A percentile compares a stretch with the other conserved stretches of the same genome.
Conservation (phyloP, 1,140 invertebrate genomes). For the Trichomalopsis sarcophagae region DNA sequence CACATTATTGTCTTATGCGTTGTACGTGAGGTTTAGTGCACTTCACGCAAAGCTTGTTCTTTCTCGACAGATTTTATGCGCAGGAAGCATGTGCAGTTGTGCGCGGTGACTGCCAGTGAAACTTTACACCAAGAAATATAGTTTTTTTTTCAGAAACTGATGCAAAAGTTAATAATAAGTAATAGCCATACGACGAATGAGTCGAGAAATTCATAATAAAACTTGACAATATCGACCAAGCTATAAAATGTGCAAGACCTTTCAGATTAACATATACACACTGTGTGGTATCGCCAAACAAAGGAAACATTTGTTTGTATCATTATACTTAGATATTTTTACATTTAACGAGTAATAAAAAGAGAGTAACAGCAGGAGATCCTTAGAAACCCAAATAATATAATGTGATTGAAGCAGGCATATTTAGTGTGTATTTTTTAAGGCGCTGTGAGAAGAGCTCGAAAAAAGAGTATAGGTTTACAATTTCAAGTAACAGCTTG, state of each 20-base stretch:
- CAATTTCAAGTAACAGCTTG: conserved; percentile 21
- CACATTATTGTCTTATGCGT: neutral
- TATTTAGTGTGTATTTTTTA: no score
- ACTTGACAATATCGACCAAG: neutral
- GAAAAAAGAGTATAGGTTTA: neutral
- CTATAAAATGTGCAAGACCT: neutral
- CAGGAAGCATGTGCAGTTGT: neutral
- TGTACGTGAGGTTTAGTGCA: neutral
- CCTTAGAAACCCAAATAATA: neutral
- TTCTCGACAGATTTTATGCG: neutral
- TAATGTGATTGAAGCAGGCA: neutral
- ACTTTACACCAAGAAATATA: neutral
- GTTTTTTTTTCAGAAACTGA: neutral
- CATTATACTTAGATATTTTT: neutral
- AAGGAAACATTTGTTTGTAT: neutral
- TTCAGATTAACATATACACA: neutral
- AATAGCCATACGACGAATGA: neutral
- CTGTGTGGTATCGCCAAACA: neutral
- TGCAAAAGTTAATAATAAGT: neutral
- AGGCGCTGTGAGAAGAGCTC: neutral
- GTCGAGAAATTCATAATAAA: neutral
- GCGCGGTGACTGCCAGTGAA: neutral
- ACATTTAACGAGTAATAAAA: no score
- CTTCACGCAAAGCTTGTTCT: neutral
- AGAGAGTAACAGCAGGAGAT: neutral